These are phyloP conservation scores for Carposina sasakii DNA, from an alignment of 1,140 invertebrate species.

Conservation along the genomic window DNA sequence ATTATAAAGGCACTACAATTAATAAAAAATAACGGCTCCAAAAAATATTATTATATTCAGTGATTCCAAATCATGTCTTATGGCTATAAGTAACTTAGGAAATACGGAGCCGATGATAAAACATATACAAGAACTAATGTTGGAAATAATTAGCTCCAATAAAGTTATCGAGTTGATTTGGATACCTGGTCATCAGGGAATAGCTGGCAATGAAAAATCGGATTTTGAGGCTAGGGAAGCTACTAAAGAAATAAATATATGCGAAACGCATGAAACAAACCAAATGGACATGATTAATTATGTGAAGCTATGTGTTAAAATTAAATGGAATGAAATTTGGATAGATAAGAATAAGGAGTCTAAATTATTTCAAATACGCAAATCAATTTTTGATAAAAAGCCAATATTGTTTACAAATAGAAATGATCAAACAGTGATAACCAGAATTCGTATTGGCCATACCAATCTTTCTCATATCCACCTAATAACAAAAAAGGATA, in stretches of 20 bases:
- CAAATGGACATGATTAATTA: too few species aligned
- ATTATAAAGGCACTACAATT: constrained; percentile 14
- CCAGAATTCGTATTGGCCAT: too few species aligned
- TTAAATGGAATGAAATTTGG: too few species aligned
- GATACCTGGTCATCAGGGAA: constrained; percentile 17
- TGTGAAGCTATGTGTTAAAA: too few species aligned
- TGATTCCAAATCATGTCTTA: constrained; percentile 19
- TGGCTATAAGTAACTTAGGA: constrained; percentile 10
- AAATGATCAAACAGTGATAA: too few species aligned
- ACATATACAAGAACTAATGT: constrained; percentile 11
- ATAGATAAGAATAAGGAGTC: too few species aligned
- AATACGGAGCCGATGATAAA: constrained; percentile 10
- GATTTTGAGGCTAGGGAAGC: constrained; percentile 13
- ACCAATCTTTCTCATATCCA: too few species aligned
- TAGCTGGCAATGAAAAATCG: constrained; percentile 17
- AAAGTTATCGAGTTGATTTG: constrained; percentile 14
- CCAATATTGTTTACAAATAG: too few species aligned
- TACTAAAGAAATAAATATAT: constrained; percentile 4
- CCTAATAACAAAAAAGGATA: too few species aligned
- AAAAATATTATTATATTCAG: constrained; percentile 14
- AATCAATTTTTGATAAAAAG: too few species aligned
- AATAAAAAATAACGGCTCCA: neutral
- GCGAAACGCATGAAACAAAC: too few species aligned
- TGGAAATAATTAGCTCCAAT: constrained; percentile 1
- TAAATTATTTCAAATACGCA: too few species aligned